Evolutionary conservation across 1,140 invertebrate genomes (phyloP), one percentile per base, ranked within the genome.

Genomic region (Nomia melanderi): DNA sequence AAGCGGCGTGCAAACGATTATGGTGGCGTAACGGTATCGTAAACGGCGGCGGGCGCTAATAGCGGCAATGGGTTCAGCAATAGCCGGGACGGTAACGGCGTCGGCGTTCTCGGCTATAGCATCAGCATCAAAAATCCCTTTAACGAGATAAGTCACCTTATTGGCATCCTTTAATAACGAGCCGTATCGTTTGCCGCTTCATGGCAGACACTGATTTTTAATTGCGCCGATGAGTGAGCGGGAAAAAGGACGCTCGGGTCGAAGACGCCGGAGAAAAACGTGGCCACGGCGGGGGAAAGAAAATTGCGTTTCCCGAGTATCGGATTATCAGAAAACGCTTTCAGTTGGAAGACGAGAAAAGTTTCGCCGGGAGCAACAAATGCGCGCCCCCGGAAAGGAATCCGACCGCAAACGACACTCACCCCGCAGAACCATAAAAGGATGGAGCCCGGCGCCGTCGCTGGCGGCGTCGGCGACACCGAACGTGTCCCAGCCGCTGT

Each of bases 291-390:
- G 47, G n/a, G 2, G 57, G 20, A 36, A 63, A 78, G 69, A 73
- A 63, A 78, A 62, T 76, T 76, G 76, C 69, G 36, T 73, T 78
- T 36, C 17, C 39, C 33, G 57, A 25, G 50, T 64, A 63, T 72
- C 70, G 69, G 70, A 78, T 73, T 76, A 76, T 69, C 65, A 76
- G 73, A 67, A 76, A 76, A 76, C 73, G 73, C 73, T 76, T 69
- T 76, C 73, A 76, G 73, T 69, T 76, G 64, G 64, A 59, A 47
- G 73, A 76, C 64, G 64, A 69, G 73, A 76, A 76, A 76, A 76
- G 73, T 76, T 76, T 69, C 64, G 73, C 65, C 54, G 54, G 31
- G 29, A 39, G 73, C 53, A 60, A 60, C 39, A 39, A 69, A 69
- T 60, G 64, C 65, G 20, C 29, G 23, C 12, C 36, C 36, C n/a